Base-by-base conservation (phyloP, 2,113 vertebrate genomes). In the Malurus cyaneus region DNA sequence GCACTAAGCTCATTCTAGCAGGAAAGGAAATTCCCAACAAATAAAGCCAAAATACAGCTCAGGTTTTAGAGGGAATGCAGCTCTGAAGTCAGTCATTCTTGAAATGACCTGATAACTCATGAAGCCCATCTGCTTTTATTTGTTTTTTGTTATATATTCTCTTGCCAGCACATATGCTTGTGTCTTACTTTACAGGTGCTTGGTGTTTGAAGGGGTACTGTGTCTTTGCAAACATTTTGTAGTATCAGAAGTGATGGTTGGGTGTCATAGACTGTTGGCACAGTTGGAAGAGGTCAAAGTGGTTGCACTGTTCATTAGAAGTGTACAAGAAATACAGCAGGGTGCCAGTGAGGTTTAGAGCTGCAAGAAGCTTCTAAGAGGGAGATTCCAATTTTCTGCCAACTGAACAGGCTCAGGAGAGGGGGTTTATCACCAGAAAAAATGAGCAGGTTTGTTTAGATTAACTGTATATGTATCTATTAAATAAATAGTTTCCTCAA, bases 121-220 rank as follows among this genome's bases (percentile, higher is more conserved):
- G 4, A 61, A 84, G 29, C 46, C 39, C 11, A 47, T 71, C 12
- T 74, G 19, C 8, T 42, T 61, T 65, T 84, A 29, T 44, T 62
- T 65, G 32, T 69, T 47, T 54, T 12, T 39, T 42, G 9, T 86
- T 82, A 18, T 1, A 1, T 42, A 5, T 66, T 57, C 8, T 57
- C 18, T 70, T 77, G 26, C 26, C 26, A 4, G 1, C 57, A 7
- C 2, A 1, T 32, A 8, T 41, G 15, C 5, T 52, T 0, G 0
- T 74, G 25, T 82, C 32, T 46, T 82, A 20, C 9, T 54, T 64
- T 82, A 52, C 14, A 36, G 5, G 8, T 39, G 17, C 16, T 12
- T 3, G 4, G 24, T 46, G 31, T 83, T 92, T 60, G 32, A 20
- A 60, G 49, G 53, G n/a, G 18, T 46, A 14, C 11, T 21, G 3